A percentile compares a stretch with the other conserved stretches of the same genome.
phyloP scores from a whole-genome alignment of 2,888 invertebrate genomes.

The Drosophila anceps region DNA sequence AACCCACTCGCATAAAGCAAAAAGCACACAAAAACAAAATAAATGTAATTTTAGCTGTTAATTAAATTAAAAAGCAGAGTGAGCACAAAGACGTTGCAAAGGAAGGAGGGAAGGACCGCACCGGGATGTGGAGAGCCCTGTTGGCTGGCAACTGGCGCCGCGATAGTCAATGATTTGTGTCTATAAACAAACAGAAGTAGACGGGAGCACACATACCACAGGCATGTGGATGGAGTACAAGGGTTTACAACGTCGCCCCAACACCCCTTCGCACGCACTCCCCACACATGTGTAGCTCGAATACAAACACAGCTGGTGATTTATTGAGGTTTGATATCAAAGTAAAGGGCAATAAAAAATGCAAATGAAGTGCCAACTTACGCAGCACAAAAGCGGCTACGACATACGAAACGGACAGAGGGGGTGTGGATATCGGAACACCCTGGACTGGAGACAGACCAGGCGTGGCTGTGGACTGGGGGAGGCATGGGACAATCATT shows the following conservation, averaged over 20 bases:
- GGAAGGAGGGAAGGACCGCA: background rate
- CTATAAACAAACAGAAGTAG: conserved; percentile 61
- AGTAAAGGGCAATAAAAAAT: conserved; percentile 83
- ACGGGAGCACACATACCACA: conserved; percentile 62
- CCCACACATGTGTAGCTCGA: conserved; percentile 32
- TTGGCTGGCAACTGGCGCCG: conserved; percentile 66
- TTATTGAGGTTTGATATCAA: conserved; percentile 82
- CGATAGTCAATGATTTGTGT: conserved; percentile 79
- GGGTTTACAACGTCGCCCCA: conserved; percentile 38
- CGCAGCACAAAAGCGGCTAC: conserved; percentile 67
- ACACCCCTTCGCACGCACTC: conserved; percentile 5
- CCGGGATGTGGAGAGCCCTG: background rate
- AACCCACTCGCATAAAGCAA: conserved; percentile 35
- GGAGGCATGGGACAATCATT: conserved; percentile 59
- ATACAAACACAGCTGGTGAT: conserved; percentile 81
- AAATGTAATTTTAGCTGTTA: conserved; percentile 75
- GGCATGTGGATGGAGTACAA: conserved; percentile 63
- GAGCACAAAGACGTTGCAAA: conserved; percentile 18
- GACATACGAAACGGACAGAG: conserved; percentile 21
- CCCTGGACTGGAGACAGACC: conserved; percentile 44
- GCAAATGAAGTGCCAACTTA: conserved; percentile 83
- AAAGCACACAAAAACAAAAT: conserved; percentile 34
- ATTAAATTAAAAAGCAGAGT: conserved; percentile 71
- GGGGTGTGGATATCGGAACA: conserved; percentile 36
- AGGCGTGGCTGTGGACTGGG: conserved; percentile 25